Evolutionary conservation across 2,113 vertebrate species (phyloP).

Genomic region (Hystrix brachyura): DNA sequence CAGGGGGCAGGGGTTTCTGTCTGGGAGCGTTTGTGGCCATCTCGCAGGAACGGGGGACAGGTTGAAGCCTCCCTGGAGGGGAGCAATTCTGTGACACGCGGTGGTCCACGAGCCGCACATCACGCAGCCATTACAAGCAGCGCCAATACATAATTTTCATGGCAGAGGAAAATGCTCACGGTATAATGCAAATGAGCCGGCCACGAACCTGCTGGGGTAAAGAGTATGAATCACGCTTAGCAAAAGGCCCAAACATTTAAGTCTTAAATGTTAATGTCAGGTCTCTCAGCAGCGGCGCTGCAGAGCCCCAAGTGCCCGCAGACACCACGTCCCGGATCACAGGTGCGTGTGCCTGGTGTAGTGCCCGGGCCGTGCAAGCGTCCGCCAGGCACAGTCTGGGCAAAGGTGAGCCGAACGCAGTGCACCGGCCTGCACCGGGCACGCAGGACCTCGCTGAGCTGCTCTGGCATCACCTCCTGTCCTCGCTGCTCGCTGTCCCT

Average conservation of each 20-base stretch:
- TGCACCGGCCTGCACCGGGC: neutral
- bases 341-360: neutral
- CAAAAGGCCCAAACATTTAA: neutral
- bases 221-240: neutral
- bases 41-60: rapidly evolving
- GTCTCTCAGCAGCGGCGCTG: neutral
- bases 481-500: rapidly evolving
- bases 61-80: rapidly evolving
- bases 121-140: neutral
- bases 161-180: neutral
- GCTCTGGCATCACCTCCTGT: neutral
- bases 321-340: neutral
- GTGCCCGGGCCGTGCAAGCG: neutral
- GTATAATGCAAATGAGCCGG: rapidly evolving
- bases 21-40: rapidly evolving
- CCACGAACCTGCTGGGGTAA: rapidly evolving
- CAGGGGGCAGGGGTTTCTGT: neutral
- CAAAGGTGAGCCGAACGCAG: neutral
- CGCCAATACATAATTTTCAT: too few relatives aligned
- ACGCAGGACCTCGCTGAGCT: neutral
- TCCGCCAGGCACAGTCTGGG: neutral
- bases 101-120: neutral
- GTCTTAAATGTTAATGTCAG: neutral
- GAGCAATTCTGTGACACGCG: rapidly evolving
- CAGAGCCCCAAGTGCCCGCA: neutral